A percentile compares a stretch with the other conserved stretches of the same genome.
Conservation (phyloP, 1,140 invertebrate genomes). For the Zaprionus ghesquierei region DNA sequence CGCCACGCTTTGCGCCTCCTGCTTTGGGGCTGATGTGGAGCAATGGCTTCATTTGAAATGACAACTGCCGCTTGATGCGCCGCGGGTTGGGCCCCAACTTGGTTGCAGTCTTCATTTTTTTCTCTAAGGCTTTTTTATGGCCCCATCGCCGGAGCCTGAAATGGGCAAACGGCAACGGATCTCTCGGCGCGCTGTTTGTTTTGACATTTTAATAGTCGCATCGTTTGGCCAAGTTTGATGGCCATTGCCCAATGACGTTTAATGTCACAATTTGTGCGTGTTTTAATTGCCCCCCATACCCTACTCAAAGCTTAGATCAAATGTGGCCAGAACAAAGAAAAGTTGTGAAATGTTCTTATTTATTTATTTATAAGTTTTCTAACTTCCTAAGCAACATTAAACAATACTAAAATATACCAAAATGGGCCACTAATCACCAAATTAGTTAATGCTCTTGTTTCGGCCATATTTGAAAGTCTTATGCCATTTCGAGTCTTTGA, state of each 20-base stretch:
- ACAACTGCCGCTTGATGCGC: constrained; percentile 68
- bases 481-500: background rate
- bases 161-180: constrained; percentile 46
- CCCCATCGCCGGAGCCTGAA: constrained; percentile 38
- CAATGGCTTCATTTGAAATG: constrained; percentile 75
- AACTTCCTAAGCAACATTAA: too few species aligned
- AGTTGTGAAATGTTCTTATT: background rate
- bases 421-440: background rate
- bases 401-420: too few species aligned
- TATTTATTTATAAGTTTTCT: too few species aligned
- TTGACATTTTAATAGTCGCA: constrained; percentile 75
- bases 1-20: background rate
- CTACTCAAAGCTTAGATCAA: too few species aligned
- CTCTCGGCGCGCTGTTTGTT: constrained; percentile 56
- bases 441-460: background rate
- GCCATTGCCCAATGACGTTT: constrained; percentile 55
- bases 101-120: constrained; percentile 46
- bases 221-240: constrained; percentile 48
- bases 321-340: background rate
- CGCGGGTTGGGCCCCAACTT: constrained; percentile 52
- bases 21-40: constrained; percentile 53
- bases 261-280: constrained; percentile 66
- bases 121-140: constrained; percentile 60
- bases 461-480: background rate
- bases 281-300: constrained; percentile 28